Evolutionary conservation across 2,888 invertebrate species (phyloP), one percentile per base, ranked within the genome.

Genomic region (Danaus chrysippus): DNA sequence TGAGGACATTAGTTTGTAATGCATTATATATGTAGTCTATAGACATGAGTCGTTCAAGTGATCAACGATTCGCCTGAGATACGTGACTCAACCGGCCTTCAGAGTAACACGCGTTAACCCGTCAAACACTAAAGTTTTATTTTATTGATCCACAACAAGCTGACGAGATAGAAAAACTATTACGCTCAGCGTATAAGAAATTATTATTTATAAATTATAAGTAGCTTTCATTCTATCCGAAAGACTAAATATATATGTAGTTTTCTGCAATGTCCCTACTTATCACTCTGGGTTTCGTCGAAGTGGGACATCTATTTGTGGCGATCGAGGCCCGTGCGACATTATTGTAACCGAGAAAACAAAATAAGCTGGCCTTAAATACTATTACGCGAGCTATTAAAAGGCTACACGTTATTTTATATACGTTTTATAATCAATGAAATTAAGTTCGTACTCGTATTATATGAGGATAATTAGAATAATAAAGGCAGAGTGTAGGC

Each of bases 231-330:
- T 43, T n/a, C 43, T n/a, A 65, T 11, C 34, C 17, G 55, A 52
- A 56, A 43, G 54, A 54, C 58, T 59, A 63, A 76, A 69, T 78
- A 80, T 82, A 81, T 80, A 81, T 78, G 78, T 76, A 82, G 82
- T 76, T 79, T 79, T 83, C 82, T 79, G 82, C 78, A 82, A 82
- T 84, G 84, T 86, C 86, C 87, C 88, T 77, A 85, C 83, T 82
- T 82, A 83, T 83, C 85, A 79, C 81, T 76, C 82, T 81, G 83
- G 82, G 86, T 78, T 79, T 86, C 79, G 86, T 84, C 81, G 85
- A 90, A 88, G 83, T 89, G 86, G 90, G 85, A 77, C 88, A 79
- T 86, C 90, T 91, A 91, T 91, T 91, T 91, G 85, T 79, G 83
- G 84, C 81, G 78, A 77, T 76, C 86, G 88, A 87, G 89, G 88